These are phyloP conservation scores for Halocynthia roretzi DNA, from an alignment of 23 tunicate genomes.

Conservation along the genomic window DNA sequence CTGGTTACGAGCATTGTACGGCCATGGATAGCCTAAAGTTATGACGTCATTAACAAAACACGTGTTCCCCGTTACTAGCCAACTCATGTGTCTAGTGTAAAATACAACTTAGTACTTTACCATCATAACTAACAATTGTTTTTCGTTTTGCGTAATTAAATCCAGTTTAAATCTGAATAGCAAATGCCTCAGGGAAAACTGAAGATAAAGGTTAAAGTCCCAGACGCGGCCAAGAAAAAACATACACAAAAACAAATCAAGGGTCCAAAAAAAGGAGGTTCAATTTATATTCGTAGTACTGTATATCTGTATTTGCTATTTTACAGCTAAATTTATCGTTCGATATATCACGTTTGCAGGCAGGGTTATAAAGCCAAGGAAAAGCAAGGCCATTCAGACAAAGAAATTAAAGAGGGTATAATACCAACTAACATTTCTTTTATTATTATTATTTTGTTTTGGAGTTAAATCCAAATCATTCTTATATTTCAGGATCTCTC, in stretches of 20 bases:
- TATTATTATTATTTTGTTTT: neutral
- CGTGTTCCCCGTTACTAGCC: no score
- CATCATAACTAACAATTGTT: no score
- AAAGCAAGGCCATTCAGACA: constrained; percentile 36
- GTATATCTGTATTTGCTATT: no score
- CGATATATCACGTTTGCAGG: constrained; percentile 31
- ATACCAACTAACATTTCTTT: neutral
- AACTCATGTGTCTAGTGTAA: no score
- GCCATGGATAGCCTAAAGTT: no score
- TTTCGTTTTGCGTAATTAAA: no score
- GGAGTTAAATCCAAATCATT: neutral
- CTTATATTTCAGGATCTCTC: neutral
- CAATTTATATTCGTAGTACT: no score
- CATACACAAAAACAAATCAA: constrained; percentile 20
- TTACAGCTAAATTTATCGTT: neutral
- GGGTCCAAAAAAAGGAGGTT: constrained; percentile 46
- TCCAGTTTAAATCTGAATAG: neutral
- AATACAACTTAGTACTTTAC: no score
- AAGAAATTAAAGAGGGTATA: constrained; percentile 28
- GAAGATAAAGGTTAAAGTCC: constrained; percentile 44
- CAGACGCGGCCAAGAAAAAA: constrained; percentile 36
- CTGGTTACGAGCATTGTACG: no score
- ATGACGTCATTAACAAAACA: no score
- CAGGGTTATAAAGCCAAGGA: constrained; percentile 33
- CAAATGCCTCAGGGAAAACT: constrained; percentile 63